Base-by-base conservation (phyloP, 2,888 invertebrate genomes). In the Heterodera filipjevi region DNA sequence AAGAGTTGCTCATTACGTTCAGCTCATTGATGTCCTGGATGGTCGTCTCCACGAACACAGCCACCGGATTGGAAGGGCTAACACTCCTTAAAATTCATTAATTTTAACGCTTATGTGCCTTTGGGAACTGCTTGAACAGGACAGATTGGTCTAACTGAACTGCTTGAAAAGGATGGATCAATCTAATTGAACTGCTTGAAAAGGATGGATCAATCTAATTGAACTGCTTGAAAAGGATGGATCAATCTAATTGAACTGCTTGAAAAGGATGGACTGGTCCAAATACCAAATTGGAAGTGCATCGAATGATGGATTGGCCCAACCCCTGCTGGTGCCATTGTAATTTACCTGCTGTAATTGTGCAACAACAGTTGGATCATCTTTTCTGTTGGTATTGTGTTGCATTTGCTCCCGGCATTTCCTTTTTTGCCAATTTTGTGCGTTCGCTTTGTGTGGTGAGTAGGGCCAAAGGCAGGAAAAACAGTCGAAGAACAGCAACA, bases 21-120 rank as follows among this genome's bases (percentile, higher is more conserved):
- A 87, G 81, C 77, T 87, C 86, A 78, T 82, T 83, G 12, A 87
- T 85, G 79, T 87, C 87, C 77, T 87, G 87, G 0, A 87, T 82
- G 0, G 87, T 87, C 0, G 86, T 86, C 80, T 87, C 87, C 19
- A 87, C 87, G 72, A 84, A 49, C n/a, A 75, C 75, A 16, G 75
- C 75, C 1, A 75, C 75, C 10, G 75, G 75, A 32, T 75, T 75
- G 10, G 75, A 66, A 16, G 75, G 75, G 16, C 53, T 59, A 16
- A 75, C 32, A 68, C 75, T 75, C 46, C 75, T 75, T 16, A 33
- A 64, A 19, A n/a, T n/a, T n/a, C n/a, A n/a, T n/a, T n/a, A n/a
- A n/a, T n/a, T n/a, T n/a, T n/a, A n/a, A n/a, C n/a, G n/a, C n/a
- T n/a, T n/a, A n/a, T n/a, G n/a, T n/a, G n/a, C n/a, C n/a, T n/a